Evolutionary conservation across 2,888 invertebrate genomes (phyloP), one percentile per base, ranked within the genome.

Genomic region (Hermodice carunculata): DNA sequence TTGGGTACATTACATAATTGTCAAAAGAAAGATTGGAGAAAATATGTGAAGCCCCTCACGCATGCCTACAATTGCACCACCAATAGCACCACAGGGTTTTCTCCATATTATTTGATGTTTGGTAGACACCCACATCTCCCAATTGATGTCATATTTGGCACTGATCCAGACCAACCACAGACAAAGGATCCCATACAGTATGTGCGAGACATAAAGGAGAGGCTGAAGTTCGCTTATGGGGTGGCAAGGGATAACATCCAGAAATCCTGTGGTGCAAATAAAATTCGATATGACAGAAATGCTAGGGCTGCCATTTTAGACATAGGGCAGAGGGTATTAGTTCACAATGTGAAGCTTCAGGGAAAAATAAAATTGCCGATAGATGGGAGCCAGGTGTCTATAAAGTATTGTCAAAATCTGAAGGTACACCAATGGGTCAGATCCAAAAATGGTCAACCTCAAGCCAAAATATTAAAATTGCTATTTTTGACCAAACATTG

Each of bases 71-170:
- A 68, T 44, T 60, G 54, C 34, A 67, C 54, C 11, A 37, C 32
- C 29, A 56, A 70, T 49, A 61, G 64, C 37, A 56, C 52, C 14
- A 70, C 65, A 6, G 34, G 42, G 4, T 53, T 28, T 24, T 49
- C 52, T 19, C 63, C 63, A 6, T 65, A 62, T 49, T 56, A 57
- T 22, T 31, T 68, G 11, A 68, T 71, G 63, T 66, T 68, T 52
- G 67, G 64, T 19, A 32, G 66, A 26, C 53, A 61, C 22, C 61
- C 61, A 29, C 19, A 43, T n/a, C 51, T 61, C 19, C 42, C 64
- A 17, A 28, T 64, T 17, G 64, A 64, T 46, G 48, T 53, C 22
- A 43, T 48, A n/a, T n/a, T n/a, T n/a, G n/a, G n/a, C n/a, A n/a
- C n/a, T n/a, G n/a, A 44, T 44, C 26, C n/a, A n/a, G n/a, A n/a